Conservation (phyloP, 2,113 vertebrate genomes). For the Crotalus viridis region DNA sequence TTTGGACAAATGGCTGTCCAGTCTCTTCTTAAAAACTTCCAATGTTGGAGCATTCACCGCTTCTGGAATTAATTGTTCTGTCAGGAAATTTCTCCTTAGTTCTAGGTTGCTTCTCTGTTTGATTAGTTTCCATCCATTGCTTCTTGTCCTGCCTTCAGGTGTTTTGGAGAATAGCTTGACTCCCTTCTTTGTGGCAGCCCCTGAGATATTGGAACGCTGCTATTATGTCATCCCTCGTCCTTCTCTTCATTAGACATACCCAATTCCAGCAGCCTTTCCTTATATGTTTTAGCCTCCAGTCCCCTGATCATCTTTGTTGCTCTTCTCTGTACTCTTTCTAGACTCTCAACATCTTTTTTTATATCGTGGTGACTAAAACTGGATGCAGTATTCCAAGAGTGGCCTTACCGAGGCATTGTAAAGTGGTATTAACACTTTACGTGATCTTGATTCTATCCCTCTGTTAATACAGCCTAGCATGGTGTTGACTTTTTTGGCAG, state of each 20-base stretch:
- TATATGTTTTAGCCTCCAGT: too few relatives aligned
- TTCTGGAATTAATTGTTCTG: neutral
- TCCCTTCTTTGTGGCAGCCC: neutral
- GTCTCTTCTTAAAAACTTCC: neutral
- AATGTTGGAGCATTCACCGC: neutral
- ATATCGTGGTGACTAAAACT: too few relatives aligned
- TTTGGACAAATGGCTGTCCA: neutral
- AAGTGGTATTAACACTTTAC: too few relatives aligned
- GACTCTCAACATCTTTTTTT: too few relatives aligned
- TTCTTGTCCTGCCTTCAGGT: neutral
- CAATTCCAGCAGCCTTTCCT: neutral
- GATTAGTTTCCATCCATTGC: neutral
- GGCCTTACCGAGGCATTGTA: too few relatives aligned
- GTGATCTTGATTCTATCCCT: too few relatives aligned
- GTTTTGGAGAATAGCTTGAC: neutral
- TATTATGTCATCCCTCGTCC: neutral
- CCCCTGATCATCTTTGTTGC: too few relatives aligned
- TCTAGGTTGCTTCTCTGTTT: neutral
- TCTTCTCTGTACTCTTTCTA: too few relatives aligned
- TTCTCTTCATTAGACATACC: neutral
- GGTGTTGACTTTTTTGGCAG: too few relatives aligned
- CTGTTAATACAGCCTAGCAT: too few relatives aligned
- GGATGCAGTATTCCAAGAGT: too few relatives aligned
- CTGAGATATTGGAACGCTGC: neutral
- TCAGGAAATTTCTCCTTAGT: neutral